Evolutionary conservation across 2,888 invertebrate genomes (phyloP).

Genomic region (Tinea pellionella): DNA sequence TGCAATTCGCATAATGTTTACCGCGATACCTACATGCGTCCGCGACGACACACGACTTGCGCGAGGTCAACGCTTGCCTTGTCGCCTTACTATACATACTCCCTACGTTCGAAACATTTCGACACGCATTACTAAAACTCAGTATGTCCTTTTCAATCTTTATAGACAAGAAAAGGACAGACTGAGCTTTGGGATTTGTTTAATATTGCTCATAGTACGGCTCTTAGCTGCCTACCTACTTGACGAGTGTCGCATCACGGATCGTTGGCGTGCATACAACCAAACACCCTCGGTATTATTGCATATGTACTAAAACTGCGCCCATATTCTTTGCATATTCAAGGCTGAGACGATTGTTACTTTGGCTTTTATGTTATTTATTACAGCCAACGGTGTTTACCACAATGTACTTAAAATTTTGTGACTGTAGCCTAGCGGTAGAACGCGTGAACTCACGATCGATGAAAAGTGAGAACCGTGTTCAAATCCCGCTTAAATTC

Average conservation of each 20-base stretch:
- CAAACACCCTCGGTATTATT: not conserved
- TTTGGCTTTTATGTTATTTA: not conserved
- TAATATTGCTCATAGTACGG: not conserved
- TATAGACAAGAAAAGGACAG: not conserved
- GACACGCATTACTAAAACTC: not conserved
- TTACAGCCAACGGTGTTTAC: not conserved
- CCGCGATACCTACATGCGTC: constrained; percentile 3
- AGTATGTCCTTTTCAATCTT: not conserved
- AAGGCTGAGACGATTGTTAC: not conserved
- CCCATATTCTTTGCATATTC: not conserved
- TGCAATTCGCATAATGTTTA: not conserved
- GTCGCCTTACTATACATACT: not conserved
- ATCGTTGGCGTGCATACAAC: not conserved
- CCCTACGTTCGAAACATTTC: not conserved
- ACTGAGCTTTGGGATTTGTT: not conserved
- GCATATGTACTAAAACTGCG: not conserved
- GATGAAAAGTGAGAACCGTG: too few relatives aligned
- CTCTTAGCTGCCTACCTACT: not conserved
- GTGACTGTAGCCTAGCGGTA: too few relatives aligned
- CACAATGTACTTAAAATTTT: too few relatives aligned
- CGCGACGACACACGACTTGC: constrained; percentile 4
- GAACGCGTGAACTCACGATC: too few relatives aligned
- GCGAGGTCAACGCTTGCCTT: constrained; percentile 10
- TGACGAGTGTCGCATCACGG: constrained; percentile 9
- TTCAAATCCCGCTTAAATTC: too few relatives aligned